Conservation (phyloP, 1,140 invertebrate species). For the Polypedilum vanderplanki region DNA sequence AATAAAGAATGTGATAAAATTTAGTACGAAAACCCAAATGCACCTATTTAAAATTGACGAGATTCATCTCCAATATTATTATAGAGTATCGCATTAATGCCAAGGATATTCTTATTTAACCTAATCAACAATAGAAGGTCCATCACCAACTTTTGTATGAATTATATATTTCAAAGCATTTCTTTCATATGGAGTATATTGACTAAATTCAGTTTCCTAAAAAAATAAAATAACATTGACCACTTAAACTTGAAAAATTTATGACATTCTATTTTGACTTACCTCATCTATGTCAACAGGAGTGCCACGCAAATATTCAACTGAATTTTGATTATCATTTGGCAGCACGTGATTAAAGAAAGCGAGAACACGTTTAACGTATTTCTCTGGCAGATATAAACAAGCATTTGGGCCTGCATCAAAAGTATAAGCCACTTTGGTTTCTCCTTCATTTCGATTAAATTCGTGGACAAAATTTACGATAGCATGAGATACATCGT, state of each 20-base stretch:
- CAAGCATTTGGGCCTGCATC: slow-evolving; percentile 97
- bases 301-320: slow-evolving; percentile 54
- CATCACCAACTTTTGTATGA: slow-evolving; percentile 67
- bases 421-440: slow-evolving; percentile 87
- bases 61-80: background rate
- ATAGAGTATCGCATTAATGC: too few relatives aligned
- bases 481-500: slow-evolving; percentile 74
- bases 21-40: background rate
- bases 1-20: too few relatives aligned
- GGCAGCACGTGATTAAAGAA: slow-evolving; percentile 69
- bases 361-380: slow-evolving; percentile 60
- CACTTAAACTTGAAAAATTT: background rate
- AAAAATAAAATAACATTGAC: slow-evolving; percentile 32
- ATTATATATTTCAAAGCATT: slow-evolving; percentile 77
- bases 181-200: slow-evolving; percentile 32
- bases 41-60: background rate
- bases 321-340: slow-evolving; percentile 42
- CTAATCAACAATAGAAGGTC: slow-evolving; percentile 45
- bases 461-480: slow-evolving; percentile 74
- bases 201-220: slow-evolving; percentile 40
- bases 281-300: slow-evolving; percentile 35
- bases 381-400: slow-evolving; percentile 72
- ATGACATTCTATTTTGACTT: background rate
- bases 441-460: slow-evolving; percentile 57
- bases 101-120: background rate